Evolutionary conservation across 1,140 invertebrate genomes (phyloP), one percentile per base, ranked within the genome.

Genomic region (Chionoecetes opilio): DNA sequence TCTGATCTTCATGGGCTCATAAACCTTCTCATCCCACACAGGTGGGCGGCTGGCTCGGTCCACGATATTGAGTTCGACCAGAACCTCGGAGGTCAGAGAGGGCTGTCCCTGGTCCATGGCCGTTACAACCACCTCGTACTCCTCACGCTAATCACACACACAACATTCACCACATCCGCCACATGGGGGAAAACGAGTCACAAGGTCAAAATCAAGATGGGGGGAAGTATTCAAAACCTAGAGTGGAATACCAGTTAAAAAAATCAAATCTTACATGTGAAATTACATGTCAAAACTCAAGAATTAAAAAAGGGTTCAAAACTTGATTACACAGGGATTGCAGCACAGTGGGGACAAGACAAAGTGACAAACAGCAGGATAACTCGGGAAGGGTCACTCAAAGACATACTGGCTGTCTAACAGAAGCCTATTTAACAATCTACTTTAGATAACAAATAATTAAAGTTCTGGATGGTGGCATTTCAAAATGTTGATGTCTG

Each of bases 11-110:
- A 99, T 99, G 97, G 99, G 99, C 97, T 99, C 98, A 98, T 99
- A 99, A 97, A 98, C 98, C 97, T 98, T 98, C 97, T 98, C 98
- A 98, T 99, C 98, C 99, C 99, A 99, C 97, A 99, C 98, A 97
- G 99, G 99, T 97, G 99, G 99, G 98, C 99, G 99, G 98, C 99
- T 99, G 98, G 99, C 99, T 97, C 98, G 98, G 98, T 99, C 99
- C 98, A 99, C 99, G 97, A 99, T 99, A 98, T 99, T 99, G 98
- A 99, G 98, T 97, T 99, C 98, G 97, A 99, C 98, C 97, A 99
- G 99, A 97, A 99, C 99, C 97, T 99, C 98, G 97, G 99, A 99
- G 97, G 98, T 98, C 97, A 98, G 98, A 97, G 98, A 98, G 96
- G 96, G 95, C 97, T 97, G 98, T 97, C 99, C 99, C 97, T 98